phyloP scores from a whole-genome alignment of 2,797 vertebrate species.

The Brachymystax lenok region DNA sequence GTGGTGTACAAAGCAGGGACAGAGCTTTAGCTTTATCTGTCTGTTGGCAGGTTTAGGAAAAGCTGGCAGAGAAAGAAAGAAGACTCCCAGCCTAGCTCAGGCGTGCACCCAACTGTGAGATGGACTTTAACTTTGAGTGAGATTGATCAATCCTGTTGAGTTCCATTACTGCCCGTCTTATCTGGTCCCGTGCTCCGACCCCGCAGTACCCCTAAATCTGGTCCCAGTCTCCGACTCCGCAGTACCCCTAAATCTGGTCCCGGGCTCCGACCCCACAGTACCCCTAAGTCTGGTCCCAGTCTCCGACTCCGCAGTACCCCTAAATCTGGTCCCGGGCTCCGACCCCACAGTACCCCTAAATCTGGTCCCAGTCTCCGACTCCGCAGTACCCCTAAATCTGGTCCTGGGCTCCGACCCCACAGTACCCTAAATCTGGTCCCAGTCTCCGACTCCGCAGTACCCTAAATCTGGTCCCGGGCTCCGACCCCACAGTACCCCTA shows the following conservation, averaged over 20 bases:
- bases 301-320: neutral
- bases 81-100: slow-evolving; percentile 22
- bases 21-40: neutral
- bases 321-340: neutral
- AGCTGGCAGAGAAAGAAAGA: neutral
- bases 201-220: neutral
- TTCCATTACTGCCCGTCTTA: slow-evolving; percentile 28
- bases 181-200: slow-evolving; percentile 13
- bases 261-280: neutral
- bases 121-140: slow-evolving; percentile 17
- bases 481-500: neutral
- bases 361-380: slow-evolving; percentile 12
- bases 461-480: slow-evolving; percentile 19
- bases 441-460: neutral
- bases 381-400: slow-evolving; percentile 6
- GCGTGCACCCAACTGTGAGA: slow-evolving; percentile 26
- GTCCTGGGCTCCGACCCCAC: neutral
- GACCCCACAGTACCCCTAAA: neutral
- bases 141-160: slow-evolving; percentile 36
- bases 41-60: slow-evolving; percentile 5
- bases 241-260: slow-evolving; percentile 14
- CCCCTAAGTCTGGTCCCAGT: slow-evolving; percentile 18
- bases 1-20: slow-evolving; percentile 30
- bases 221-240: neutral
- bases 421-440: slow-evolving; percentile 15